These are phyloP conservation scores for Pachyseris speciosa DNA, from an alignment of 64 coral and sea anemone species.

Conservation along the genomic window DNA sequence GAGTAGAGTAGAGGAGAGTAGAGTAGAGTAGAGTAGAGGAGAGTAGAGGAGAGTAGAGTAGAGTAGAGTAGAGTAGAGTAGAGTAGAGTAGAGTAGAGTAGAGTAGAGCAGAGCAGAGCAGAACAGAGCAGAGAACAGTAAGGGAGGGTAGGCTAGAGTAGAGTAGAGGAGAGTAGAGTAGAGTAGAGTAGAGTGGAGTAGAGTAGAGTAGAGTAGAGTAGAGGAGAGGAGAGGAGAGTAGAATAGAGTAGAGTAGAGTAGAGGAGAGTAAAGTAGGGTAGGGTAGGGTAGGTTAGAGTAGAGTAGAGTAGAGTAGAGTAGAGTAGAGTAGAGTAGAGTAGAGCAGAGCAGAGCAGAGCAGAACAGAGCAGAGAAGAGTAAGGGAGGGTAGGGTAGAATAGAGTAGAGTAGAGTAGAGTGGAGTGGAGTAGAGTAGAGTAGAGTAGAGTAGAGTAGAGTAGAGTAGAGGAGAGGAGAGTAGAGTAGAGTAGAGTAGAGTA, in stretches of 20 bases:
- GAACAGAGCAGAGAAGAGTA: background rate
- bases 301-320: conserved; percentile 6
- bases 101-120: too few relatives aligned
- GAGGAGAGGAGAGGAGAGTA: background rate
- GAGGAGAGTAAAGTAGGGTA: background rate
- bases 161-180: too few relatives aligned
- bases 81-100: conserved; percentile 2
- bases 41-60: background rate
- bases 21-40: background rate
- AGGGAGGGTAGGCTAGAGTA: too few relatives aligned
- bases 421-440: background rate
- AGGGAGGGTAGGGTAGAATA: background rate
- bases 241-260: background rate
- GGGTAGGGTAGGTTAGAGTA: too few relatives aligned
- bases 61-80: background rate
- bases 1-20: background rate
- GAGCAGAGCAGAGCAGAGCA: background rate
- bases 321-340: background rate
- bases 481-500: too few relatives aligned
- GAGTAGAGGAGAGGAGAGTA: background rate
- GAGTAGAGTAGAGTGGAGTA: too few relatives aligned
- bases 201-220: background rate
- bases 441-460: conserved; percentile 18
- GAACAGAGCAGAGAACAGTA: too few relatives aligned
- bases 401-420: conserved; percentile 11